Base-by-base conservation (phyloP, 2,888 invertebrate species). In the Mythimna pallens region DNA sequence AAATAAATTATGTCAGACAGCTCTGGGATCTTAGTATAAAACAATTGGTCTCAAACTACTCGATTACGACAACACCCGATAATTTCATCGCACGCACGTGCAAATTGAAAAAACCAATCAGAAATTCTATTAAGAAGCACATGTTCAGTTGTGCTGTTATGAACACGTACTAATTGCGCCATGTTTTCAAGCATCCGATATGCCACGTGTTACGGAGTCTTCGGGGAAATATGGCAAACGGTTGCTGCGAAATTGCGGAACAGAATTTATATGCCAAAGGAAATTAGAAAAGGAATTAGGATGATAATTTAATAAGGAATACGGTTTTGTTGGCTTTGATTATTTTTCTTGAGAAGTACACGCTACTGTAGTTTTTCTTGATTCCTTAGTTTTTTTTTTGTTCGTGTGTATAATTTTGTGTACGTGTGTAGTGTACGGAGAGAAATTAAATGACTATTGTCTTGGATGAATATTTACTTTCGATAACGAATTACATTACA, bases 251-350 rank as follows among this genome's bases (percentile, higher is more conserved):
- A 55, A 36, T 22, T 36, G 47, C 17, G 59, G 52, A 54, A 52
- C 34, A 34, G 17, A 76, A 76, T 70, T 70, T 77, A 70, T 76
- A 50, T 34, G 47, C 25, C 17, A 52, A 54, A 64, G 70, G 47
- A 77, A 77, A 76, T 77, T 77, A 77, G 78, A 55, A 52, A 62
- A 20, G 50, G 61, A 52, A 55, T 72, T 52, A 30, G 3, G 22
- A 3, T 43, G 34, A 61, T 77, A 52, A 71, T 65, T 65, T 62
- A 52, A 72, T 77, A 62, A 55, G 34, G 64, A 22, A 25, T 30
- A 71, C 36, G 17, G 22, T 55, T 55, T 54, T 65, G 25, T 3
- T 30, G 58, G 17, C 0, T 9, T 47, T 47, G 22, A 50, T 50
- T 57, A 64, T 50, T 10, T 50, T 73, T 73, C 55, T 30, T 47